These are phyloP conservation scores for Andrena praecox DNA, from an alignment of 2,888 invertebrate genomes.

Conservation along the genomic window DNA sequence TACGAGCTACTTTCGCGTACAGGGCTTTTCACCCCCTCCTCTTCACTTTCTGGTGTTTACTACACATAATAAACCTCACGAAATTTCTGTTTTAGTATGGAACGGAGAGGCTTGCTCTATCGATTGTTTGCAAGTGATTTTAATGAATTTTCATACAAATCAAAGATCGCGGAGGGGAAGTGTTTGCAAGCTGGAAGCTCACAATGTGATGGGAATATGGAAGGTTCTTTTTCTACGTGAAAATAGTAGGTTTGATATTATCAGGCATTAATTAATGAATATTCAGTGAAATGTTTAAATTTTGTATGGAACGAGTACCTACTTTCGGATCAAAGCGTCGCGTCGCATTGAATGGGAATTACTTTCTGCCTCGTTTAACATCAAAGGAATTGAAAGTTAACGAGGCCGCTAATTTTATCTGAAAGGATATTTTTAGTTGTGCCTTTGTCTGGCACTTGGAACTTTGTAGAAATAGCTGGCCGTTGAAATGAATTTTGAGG, in stretches of 20 bases:
- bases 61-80: not conserved
- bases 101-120: not conserved
- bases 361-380: not conserved
- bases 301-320: not conserved
- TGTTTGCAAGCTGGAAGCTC: not conserved
- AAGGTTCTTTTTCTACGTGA: not conserved
- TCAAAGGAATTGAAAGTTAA: not conserved
- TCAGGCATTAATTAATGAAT: not conserved
- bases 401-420: not conserved
- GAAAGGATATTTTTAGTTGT: not conserved
- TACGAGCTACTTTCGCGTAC: not conserved
- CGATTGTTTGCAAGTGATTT: not conserved
- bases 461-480: not conserved
- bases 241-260: not conserved
- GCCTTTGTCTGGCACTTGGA: too few relatives aligned
- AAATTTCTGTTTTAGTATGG: not conserved
- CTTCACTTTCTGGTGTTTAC: not conserved
- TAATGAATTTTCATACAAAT: not conserved
- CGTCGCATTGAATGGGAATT: not conserved
- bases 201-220: not conserved
- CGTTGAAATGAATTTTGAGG: not conserved
- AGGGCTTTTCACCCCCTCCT: not conserved
- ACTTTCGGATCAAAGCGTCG: too few relatives aligned
- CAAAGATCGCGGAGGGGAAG: too few relatives aligned
- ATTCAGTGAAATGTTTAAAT: not conserved